Conservation (phyloP, 1,140 invertebrate genomes). For the Aricia agestis region DNA sequence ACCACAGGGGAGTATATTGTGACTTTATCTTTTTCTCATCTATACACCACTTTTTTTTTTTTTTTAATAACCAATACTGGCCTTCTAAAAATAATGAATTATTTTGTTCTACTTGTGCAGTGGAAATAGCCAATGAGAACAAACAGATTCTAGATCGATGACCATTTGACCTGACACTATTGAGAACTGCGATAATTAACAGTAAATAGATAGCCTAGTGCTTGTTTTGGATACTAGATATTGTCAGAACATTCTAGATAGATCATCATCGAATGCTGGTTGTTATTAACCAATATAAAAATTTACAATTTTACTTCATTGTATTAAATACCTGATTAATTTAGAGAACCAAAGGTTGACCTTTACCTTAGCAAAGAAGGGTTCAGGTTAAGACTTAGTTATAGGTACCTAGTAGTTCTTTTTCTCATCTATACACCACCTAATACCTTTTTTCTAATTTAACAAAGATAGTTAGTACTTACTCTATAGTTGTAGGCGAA, state of each 20-base stretch:
- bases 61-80: no score
- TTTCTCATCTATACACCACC: no score
- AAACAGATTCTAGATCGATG: conserved; percentile 29
- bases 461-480: background rate
- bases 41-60: no score
- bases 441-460: no score
- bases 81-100: background rate
- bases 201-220: conserved; percentile 10
- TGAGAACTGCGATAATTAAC: conserved; percentile 18
- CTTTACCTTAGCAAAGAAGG: no score
- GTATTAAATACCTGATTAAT: no score
- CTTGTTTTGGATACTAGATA: background rate
- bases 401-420: no score
- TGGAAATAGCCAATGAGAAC: conserved; percentile 29
- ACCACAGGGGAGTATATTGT: no score
- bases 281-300: no score
- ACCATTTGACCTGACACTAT: conserved; percentile 28
- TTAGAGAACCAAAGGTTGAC: no score
- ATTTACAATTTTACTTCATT: background rate
- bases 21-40: no score
- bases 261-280: background rate
- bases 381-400: no score
- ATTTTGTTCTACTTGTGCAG: background rate
- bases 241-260: background rate
- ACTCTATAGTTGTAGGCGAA: background rate